Percentiles rank a stretch among this genome's conserved stretches.
Evolutionary conservation across 1,140 invertebrate species (phyloP).

Genomic region (Melanaphis sacchari): DNA sequence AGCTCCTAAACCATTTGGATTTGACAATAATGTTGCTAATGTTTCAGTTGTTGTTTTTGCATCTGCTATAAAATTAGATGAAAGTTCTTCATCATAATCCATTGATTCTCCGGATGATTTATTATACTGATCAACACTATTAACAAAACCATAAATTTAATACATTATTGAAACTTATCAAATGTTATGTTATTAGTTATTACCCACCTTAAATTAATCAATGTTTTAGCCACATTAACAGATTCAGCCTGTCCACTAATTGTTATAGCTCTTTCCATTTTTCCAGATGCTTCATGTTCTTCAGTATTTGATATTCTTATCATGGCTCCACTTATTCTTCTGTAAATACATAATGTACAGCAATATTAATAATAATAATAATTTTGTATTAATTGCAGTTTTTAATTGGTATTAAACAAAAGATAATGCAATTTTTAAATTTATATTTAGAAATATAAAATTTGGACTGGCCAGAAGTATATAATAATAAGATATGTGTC

Average conservation of each 20-base stretch:
- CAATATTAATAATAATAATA: neutral
- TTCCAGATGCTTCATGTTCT: slow-evolving; percentile 67
- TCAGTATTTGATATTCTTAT: slow-evolving; percentile 76
- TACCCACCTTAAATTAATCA: slow-evolving; percentile 76
- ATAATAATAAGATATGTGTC: neutral
- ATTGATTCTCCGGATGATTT: slow-evolving; percentile 47
- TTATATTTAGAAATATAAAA: neutral
- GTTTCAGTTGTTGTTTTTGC: slow-evolving; percentile 47
- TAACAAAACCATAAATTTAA: neutral
- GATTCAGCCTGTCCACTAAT: slow-evolving; percentile 74
- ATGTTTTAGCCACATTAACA: slow-evolving; percentile 73
- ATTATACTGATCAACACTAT: slow-evolving; percentile 55
- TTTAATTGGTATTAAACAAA: neutral
- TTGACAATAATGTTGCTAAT: slow-evolving; percentile 50
- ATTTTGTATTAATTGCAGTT: neutral
- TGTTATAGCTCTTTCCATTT: slow-evolving; percentile 67
- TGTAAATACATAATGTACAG: slow-evolving; percentile 61
- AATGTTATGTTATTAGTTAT: neutral
- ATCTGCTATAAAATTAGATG: slow-evolving; percentile 28
- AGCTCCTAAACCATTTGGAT: slow-evolving; percentile 45
- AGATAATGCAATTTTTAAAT: neutral
- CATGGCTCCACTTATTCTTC: slow-evolving; percentile 74
- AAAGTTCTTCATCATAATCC: slow-evolving; percentile 47
- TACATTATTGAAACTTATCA: neutral
- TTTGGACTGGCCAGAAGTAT: neutral